phyloP scores from a whole-genome alignment of 2,888 invertebrate species.

The Oscheius myriophilus region DNA sequence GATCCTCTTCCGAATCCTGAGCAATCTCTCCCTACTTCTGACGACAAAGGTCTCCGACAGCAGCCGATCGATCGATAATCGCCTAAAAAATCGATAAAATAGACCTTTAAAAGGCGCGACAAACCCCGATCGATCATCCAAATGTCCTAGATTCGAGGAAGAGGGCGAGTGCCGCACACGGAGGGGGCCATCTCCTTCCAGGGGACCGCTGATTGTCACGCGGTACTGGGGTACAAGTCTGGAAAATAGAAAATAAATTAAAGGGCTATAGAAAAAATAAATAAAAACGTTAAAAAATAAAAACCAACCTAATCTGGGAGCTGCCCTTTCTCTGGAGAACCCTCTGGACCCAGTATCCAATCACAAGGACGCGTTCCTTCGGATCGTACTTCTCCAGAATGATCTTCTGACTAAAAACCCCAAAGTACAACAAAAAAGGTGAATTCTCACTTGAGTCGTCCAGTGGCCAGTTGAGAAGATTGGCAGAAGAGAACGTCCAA shows the following conservation, averaged over 20 bases:
- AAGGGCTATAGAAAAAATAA: neutral
- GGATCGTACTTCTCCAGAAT: slow-evolving; percentile 58
- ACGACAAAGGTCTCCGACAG: slow-evolving; percentile 58
- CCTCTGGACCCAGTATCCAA: slow-evolving; percentile 66
- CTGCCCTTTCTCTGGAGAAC: slow-evolving; percentile 41
- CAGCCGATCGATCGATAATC: slow-evolving; percentile 56
- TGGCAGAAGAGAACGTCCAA: slow-evolving; percentile 80
- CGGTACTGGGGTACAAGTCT: slow-evolving; percentile 62
- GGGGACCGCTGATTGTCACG: slow-evolving; percentile 33
- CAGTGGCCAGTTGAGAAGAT: slow-evolving; percentile 80
- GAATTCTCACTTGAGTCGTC: slow-evolving; percentile 81
- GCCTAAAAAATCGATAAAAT: slow-evolving; percentile 41
- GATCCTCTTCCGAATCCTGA: slow-evolving; percentile 53
- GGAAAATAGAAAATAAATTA: slow-evolving; percentile 5
- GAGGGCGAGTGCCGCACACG: slow-evolving; percentile 61
- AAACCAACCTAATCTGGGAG: slow-evolving; percentile 38
- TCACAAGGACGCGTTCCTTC: slow-evolving; percentile 52
- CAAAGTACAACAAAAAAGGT: neutral
- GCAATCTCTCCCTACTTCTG: slow-evolving; percentile 59
- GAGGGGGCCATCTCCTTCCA: slow-evolving; percentile 38
- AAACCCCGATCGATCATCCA: slow-evolving; percentile 54
- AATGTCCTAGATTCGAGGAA: slow-evolving; percentile 44
- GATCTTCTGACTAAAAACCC: slow-evolving; percentile 75
- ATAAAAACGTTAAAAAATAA: neutral
- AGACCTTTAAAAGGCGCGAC: neutral